These are phyloP conservation scores for Chrysolina oricalcia DNA, from an alignment of 2,888 invertebrate genomes.

Conservation along the genomic window DNA sequence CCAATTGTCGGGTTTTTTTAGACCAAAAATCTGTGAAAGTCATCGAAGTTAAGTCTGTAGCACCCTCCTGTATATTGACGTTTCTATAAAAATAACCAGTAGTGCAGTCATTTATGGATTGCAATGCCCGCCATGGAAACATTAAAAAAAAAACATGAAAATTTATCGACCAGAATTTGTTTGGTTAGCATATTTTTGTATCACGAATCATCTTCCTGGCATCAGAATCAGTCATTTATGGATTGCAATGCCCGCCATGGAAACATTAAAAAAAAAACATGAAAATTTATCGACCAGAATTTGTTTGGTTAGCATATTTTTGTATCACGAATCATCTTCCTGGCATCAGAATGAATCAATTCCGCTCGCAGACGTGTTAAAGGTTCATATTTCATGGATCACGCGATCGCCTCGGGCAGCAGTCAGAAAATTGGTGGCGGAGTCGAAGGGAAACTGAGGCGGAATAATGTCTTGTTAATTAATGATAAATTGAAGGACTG, in stretches of 20 bases:
- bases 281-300: not conserved
- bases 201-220: constrained; percentile 33
- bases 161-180: not conserved
- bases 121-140: not conserved
- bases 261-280: not conserved
- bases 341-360: constrained; percentile 44
- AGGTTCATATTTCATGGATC: constrained; percentile 54
- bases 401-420: constrained; percentile 51
- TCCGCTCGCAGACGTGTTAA: constrained; percentile 46
- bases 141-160: not conserved
- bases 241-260: not conserved
- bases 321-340: constrained; percentile 32
- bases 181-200: constrained; percentile 6
- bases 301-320: not conserved
- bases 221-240: constrained; percentile 38
- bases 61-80: too few relatives aligned
- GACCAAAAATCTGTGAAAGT: too few relatives aligned
- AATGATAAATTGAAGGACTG: constrained; percentile 55
- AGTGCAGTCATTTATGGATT: too few relatives aligned
- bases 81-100: too few relatives aligned
- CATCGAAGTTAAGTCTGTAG: too few relatives aligned
- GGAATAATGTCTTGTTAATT: constrained; percentile 58
- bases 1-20: too few relatives aligned
- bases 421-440: constrained; percentile 45
- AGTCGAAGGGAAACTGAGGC: constrained; percentile 39